Base-by-base conservation (phyloP, 2,888 invertebrate genomes). In the Spialia ferax region DNA sequence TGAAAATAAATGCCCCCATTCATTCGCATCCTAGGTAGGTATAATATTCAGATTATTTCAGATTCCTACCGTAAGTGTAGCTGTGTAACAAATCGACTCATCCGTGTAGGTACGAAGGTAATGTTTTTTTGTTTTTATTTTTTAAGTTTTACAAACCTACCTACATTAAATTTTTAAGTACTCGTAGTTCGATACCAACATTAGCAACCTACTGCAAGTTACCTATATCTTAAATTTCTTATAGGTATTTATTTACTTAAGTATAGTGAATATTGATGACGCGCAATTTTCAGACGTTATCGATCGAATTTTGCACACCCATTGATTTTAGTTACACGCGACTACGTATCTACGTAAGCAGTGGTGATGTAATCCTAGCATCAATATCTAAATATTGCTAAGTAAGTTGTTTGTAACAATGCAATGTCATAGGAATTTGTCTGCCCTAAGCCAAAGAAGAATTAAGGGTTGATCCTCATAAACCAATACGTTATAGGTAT, bases 361-460 rank as follows among this genome's bases (percentile, higher is more conserved):
- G 26, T n/a, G 54, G 8, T 64, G 56, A 64, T 56, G 32, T 56
- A 26, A 64, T 56, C 26, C 52, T 54, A 35, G 11, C 22, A 15
- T 35, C 22, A 22, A 57, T 57, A 57, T 57, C 22, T 57, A 1
- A 38, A 52, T 38, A 52, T 54, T 35, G n/a, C n/a, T n/a, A n/a
- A 54, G 10, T 18, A 18, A 62, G n/a, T n/a, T n/a, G n/a, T n/a
- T n/a, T n/a, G n/a, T 45, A 54, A 54, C 11, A 20, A 48, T 45
- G 11, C 11, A 26, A 26, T 32, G 10, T 8, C 10, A 32, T 32
- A 8, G 2, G 26, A 10, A 10, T 4, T n/a, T 38, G n/a, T n/a
- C 13, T 6, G n/a, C 4, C n/a, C 8, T 38, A n/a, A n/a, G 8
- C 13, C 38, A 38, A n/a, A n/a, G n/a, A n/a, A 38, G n/a, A 38